A percentile compares a stretch with the other conserved stretches of the same genome.
Evolutionary conservation across 2,888 invertebrate species (phyloP).

Genomic region (Alsophila aescularia): DNA sequence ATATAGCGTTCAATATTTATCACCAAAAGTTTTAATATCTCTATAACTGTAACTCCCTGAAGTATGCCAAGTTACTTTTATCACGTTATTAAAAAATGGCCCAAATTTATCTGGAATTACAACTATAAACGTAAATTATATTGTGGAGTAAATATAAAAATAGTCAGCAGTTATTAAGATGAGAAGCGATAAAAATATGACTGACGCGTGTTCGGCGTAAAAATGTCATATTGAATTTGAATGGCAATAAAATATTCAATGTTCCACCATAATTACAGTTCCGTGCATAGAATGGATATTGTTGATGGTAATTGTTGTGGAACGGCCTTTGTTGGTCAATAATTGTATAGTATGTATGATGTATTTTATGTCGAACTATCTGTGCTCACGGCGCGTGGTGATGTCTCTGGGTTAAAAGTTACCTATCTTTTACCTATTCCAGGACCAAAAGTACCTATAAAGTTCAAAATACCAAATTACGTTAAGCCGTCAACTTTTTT

Average conservation of each 20-base stretch:
- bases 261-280: constrained; percentile 18
- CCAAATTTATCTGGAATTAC: too few species aligned
- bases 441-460: too few species aligned
- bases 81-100: neutral
- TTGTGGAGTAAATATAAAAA: too few species aligned
- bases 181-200: constrained; percentile 3
- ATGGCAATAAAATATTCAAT: constrained; percentile 22
- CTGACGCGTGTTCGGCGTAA: constrained; percentile 5
- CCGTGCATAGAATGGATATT: constrained; percentile 11
- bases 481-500: too few species aligned
- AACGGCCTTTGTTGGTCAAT: neutral
- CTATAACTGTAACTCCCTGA: neutral
- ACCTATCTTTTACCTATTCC: too few species aligned
- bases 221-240: constrained; percentile 7
- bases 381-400: too few species aligned
- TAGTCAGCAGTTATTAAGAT: constrained; percentile 1
- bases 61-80: constrained; percentile 23
- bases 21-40: constrained; percentile 3
- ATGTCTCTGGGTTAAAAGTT: too few species aligned
- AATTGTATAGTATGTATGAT: neutral
- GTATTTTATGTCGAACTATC: too few species aligned
- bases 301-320: neutral
- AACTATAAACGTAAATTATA: too few species aligned
- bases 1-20: constrained; percentile 5
- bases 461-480: too few species aligned